Evolutionary conservation across 2,113 vertebrate genomes (phyloP), one percentile per base, ranked within the genome.

Genomic region (Myotis lucifugus): DNA sequence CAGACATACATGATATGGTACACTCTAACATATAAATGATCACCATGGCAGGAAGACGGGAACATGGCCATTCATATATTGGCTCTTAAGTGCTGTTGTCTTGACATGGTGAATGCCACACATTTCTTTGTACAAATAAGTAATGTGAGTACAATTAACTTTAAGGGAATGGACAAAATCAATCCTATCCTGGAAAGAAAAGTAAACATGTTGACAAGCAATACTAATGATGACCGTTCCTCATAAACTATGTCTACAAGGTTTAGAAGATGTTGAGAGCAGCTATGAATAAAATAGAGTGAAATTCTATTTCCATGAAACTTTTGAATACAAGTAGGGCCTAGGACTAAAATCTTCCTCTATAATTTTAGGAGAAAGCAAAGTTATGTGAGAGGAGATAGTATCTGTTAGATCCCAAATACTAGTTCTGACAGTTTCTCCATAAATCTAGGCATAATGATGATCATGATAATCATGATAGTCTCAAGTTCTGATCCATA

Each of bases 101-200:
- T 66, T 81, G 23, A 88, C 48, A 23, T 48, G 25, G 79, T 25
- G 34, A 15, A 67, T 54, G 32, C 52, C 37, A 72, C 25, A 66
- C 8, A 48, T 85, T 93, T 90, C 25, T 70, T 66, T 34, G 50
- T 78, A 19, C 11, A 70, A 96, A 86, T 6, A 76, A 78, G 14
- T 74, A 84, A 61, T 8, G 18, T 66, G 15, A 50, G n/a, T 40
- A 83, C 9, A 78, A 42, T 2, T 74, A 88, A 79, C 12, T 48
- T 93, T 8, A 94, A 78, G 2, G 12, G 8, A 85, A 78, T 76
- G 1, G 66, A 67, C 48, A 85, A 74, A 78, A 59, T 29, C 6
- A 67, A 14, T 64, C 15, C 23, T 25, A 48, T 66, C 25, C 10
- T 40, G 23, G 17, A 85, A 54, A 8, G 5, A 18, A 27, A 66